phyloP scores from a whole-genome alignment of 1,140 invertebrate genomes.

The Leptinotarsa texana region DNA sequence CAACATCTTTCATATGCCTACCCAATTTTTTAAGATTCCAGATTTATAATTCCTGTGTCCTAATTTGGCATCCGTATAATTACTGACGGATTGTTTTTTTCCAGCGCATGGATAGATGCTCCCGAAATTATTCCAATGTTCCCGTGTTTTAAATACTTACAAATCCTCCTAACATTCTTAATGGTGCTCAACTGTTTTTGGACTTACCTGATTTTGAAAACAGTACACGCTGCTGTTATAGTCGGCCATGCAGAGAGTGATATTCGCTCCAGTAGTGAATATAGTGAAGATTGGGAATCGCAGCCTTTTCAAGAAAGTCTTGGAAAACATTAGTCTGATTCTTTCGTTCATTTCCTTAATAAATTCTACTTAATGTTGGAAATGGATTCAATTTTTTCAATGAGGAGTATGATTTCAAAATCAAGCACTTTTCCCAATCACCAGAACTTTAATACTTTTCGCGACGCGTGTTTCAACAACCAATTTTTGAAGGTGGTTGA shows the following conservation, averaged over 20 bases:
- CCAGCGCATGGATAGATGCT: constrained; percentile 82
- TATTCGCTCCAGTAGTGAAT: constrained; percentile 60
- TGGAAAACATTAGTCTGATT: neutral
- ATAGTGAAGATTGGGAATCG: constrained; percentile 16
- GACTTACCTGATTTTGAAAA: constrained; percentile 92
- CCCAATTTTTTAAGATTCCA: no score
- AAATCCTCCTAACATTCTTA: constrained; percentile 80
- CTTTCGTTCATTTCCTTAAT: neutral
- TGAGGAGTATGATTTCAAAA: no score
- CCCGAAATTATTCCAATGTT: constrained; percentile 86
- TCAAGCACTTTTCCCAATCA: no score
- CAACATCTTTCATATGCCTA: no score
- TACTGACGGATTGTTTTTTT: constrained; percentile 42
- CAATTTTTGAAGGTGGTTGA: no score
- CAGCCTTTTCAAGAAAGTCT: neutral
- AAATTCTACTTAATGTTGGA: no score
- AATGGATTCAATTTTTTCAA: no score
- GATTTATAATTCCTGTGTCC: neutral
- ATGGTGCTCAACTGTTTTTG: constrained; percentile 90
- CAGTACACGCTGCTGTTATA: constrained; percentile 79
- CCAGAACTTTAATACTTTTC: no score
- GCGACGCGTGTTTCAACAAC: no score
- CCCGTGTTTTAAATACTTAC: constrained; percentile 95
- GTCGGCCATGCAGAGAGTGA: constrained; percentile 84
- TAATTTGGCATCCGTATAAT: neutral